These are phyloP conservation scores for Anoncus sp. DNA, from an alignment of 2,888 invertebrate genomes.

Conservation along the genomic window DNA sequence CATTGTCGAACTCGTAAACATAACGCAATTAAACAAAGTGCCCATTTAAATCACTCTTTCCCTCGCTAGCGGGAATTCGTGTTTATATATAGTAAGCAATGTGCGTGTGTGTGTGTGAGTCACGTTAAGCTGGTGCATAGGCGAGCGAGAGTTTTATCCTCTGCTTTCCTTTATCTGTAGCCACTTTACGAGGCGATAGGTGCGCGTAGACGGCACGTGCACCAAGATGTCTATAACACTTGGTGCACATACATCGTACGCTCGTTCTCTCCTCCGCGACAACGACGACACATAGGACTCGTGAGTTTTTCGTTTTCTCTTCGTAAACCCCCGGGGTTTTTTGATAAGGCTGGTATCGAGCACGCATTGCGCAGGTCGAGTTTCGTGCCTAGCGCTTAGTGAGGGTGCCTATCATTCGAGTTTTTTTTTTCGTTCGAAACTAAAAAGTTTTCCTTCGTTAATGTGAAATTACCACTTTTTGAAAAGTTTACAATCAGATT, in stretches of 20 bases:
- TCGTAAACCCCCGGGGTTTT: conserved; percentile 32
- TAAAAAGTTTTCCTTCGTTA: too few relatives aligned
- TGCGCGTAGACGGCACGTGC: conserved; percentile 30
- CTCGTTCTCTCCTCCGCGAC: not conserved
- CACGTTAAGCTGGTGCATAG: conserved; percentile 47
- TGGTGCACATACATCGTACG: conserved; percentile 42
- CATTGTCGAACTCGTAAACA: conserved; percentile 72
- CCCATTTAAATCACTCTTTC: conserved; percentile 72
- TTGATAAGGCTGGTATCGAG: conserved; percentile 53
- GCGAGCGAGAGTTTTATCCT: conserved; percentile 45
- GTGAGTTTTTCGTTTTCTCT: conserved; percentile 11
- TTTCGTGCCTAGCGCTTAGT: conserved; percentile 22
- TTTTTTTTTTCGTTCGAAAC: conserved; percentile 44
- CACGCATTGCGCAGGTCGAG: conserved; percentile 38
- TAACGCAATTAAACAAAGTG: conserved; percentile 76
- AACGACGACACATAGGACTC: conserved; percentile 8
- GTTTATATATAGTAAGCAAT: conserved; percentile 23
- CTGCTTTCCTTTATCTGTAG: conserved; percentile 62
- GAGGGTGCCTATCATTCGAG: conserved; percentile 44
- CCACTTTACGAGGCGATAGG: conserved; percentile 59
- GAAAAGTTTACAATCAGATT: too few relatives aligned
- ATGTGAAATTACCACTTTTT: too few relatives aligned
- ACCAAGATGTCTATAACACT: conserved; percentile 34
- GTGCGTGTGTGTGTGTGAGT: conserved; percentile 33
- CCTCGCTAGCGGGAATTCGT: conserved; percentile 23